Evolutionary conservation across 2,888 invertebrate genomes (phyloP), one percentile per base, ranked within the genome.

Genomic region (Synergus laeviventris): DNA sequence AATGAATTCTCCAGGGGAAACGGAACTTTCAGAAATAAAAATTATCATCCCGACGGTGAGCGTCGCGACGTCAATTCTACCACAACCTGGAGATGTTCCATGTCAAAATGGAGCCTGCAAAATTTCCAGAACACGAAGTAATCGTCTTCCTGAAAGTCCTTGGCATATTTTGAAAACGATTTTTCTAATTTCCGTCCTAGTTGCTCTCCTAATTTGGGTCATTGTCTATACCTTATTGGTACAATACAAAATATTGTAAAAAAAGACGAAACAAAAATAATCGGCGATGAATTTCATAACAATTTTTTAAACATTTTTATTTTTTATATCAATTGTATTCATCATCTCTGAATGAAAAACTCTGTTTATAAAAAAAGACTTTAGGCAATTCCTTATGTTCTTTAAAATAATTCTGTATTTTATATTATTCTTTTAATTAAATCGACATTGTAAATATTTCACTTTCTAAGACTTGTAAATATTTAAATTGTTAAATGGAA

Each of bases 161-260:
- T 93, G 93, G 93, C 92, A 93, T 79, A 86, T 84, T 24, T 90
- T 91, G 45, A 93, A 93, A 83, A 92, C 92, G 0, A 88, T 92
- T 78, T 92, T 92, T 82, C 89, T 93, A 75, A 81, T 92, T 49
- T 89, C 89, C 16, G 90, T 91, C 21, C 90, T 93, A 80, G 87
- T 90, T 70, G 89, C 92, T 0, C 88, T 93, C 14, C 81, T 92
- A 61, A 74, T 92, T 8, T 93, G 93, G 93, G 88, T 92, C 49
- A 86, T 93, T 75, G 87, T 92, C 75, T 91, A 89, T 80, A 85
- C 88, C 12, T 74, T 88, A 2, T 82, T 93, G 85, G 85, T 88
- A 78, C 84, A 91, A 83, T 86, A 88, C 73, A 76, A 84, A 73
- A 82, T 89, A 75, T 78, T 87, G 76, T 90, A 83, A 88, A 59